Evolutionary conservation across 2,113 vertebrate genomes (phyloP).

Genomic region (Myotis davidii): DNA sequence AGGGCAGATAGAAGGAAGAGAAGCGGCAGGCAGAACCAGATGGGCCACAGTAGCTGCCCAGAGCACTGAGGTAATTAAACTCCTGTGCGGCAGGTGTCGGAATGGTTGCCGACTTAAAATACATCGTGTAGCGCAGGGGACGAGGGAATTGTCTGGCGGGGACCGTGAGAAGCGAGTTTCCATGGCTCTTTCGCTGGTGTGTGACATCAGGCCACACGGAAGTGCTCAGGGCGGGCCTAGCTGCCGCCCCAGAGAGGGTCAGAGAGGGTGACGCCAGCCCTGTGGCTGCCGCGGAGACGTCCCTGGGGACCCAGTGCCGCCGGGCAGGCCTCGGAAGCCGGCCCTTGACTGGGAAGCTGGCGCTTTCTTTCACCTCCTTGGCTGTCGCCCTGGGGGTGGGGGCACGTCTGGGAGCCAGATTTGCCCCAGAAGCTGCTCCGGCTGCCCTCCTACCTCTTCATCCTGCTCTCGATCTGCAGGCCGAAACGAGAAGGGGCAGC

Average conservation of each 20-base stretch:
- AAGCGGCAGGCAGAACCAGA: accelerated
- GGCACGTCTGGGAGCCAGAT: neutral
- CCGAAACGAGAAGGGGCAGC: conserved; percentile 96
- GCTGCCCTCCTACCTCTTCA: neutral
- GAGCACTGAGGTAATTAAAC: neutral
- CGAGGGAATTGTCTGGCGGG: neutral
- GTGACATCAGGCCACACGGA: accelerated
- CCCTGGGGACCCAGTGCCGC: neutral
- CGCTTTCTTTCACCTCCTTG: accelerated
- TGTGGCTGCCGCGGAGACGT: accelerated
- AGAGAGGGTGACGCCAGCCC: neutral
- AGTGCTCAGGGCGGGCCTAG: neutral
- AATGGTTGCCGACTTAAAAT: neutral
- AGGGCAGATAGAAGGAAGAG: neutral
- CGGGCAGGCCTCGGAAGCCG: neutral
- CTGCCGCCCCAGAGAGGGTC: neutral
- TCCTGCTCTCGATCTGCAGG: conserved; percentile 82
- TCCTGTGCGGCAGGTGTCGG: neutral
- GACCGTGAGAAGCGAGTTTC: too few relatives aligned
- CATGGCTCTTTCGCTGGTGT: accelerated
- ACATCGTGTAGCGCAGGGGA: neutral
- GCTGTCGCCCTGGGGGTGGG: neutral
- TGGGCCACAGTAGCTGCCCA: neutral
- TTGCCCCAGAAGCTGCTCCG: accelerated
- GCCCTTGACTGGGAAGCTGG: accelerated